Base-by-base conservation (phyloP, 2,888 invertebrate genomes). In the Dastarcus helophoroides region DNA sequence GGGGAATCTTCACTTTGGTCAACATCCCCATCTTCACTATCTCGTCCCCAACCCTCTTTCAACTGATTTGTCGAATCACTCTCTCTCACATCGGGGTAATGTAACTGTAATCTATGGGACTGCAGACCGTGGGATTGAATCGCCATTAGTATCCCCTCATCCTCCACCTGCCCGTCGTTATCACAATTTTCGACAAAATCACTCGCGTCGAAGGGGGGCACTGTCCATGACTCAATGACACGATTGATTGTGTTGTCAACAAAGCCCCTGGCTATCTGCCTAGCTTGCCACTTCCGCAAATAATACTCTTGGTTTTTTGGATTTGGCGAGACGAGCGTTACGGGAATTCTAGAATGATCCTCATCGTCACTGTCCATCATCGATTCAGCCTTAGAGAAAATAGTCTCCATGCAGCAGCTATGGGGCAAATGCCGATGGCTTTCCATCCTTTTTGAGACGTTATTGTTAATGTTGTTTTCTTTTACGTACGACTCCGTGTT, bases 61-160 rank as follows among this genome's bases (percentile, higher is more conserved):
- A n/a, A n/a, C n/a, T n/a, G n/a, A n/a, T n/a, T n/a, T n/a, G n/a
- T n/a, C n/a, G n/a, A n/a, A n/a, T n/a, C n/a, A n/a, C n/a, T n/a
- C n/a, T n/a, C n/a, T n/a, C n/a, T n/a, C n/a, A n/a, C n/a, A n/a
- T n/a, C n/a, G n/a, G n/a, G n/a, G n/a, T n/a, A n/a, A n/a, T n/a
- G n/a, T n/a, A n/a, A n/a, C n/a, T n/a, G n/a, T n/a, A n/a, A n/a
- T n/a, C n/a, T 7, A 17, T 17, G 6, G 6, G 19, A 17, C 19
- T 73, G 74, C 33, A 80, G 56, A 1, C 79, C 79, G 49, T 79
- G 76, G 29, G 76, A 75, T 31, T 73, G 73, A 45, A 80, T 80
- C 3, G 80, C 80, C 79, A 79, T 79, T 15, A 74, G 59, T 32
- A 80, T 79, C 2, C 78, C 79, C 51, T 76, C 74, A 48, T 79